Conservation (phyloP, 2,113 vertebrate genomes). For the Festucalex cinctus region DNA sequence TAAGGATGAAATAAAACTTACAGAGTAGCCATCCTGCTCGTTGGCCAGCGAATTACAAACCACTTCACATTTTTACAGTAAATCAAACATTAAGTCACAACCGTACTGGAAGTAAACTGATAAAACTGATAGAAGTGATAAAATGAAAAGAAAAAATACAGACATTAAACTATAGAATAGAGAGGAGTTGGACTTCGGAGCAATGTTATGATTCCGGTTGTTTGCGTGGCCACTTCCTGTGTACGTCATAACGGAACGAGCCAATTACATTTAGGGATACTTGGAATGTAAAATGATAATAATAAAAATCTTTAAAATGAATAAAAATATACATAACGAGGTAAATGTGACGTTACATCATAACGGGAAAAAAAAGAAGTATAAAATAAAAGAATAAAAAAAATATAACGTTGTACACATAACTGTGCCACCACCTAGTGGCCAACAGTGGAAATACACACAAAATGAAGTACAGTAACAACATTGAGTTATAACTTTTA, state of each 20-base stretch:
- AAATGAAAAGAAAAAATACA: neutral
- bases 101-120: no score
- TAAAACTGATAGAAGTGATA: no score
- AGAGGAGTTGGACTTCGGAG: constrained; percentile 2
- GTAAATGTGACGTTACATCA: no score
- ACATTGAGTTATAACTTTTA: neutral
- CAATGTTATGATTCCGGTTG: constrained; percentile 54
- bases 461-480: no score
- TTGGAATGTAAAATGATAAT: no score
- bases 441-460: no score
- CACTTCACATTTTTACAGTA: neutral
- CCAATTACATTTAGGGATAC: constrained; percentile 37
- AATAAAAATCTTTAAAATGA: neutral
- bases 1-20: constrained; percentile 22
- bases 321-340: no score
- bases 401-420: no score
- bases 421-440: no score
- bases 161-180: neutral
- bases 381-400: neutral
- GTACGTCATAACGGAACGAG: constrained; percentile 27
- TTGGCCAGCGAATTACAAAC: constrained; percentile 11
- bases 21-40: constrained; percentile 10
- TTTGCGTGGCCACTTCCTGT: constrained; percentile 53
- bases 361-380: neutral
- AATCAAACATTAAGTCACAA: no score